Conservation (phyloP, 2,113 vertebrate genomes). For the Anarhynchus alexandrinus region DNA sequence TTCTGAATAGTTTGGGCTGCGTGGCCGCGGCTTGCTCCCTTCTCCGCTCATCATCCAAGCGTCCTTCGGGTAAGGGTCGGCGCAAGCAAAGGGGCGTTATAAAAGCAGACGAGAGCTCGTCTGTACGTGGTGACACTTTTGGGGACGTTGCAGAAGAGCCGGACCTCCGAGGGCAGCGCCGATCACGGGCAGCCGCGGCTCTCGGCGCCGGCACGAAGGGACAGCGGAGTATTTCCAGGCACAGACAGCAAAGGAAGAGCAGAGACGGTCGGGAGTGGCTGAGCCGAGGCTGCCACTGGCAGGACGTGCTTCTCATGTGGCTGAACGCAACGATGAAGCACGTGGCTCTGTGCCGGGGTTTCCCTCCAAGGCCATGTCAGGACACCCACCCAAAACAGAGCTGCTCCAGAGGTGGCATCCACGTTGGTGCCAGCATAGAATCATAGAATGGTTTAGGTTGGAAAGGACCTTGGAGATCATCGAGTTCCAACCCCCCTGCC, state of each 20-base stretch:
- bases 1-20: not conserved
- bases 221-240: not conserved
- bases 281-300: not conserved
- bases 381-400: not conserved
- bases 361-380: not conserved
- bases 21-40: not conserved
- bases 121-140: not conserved
- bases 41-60: not conserved
- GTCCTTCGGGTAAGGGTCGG: not conserved
- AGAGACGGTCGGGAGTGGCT: fast-evolving
- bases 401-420: not conserved
- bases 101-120: not conserved
- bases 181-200: not conserved
- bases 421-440: not conserved
- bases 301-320: not conserved
- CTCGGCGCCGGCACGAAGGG: not conserved
- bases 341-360: no score
- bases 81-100: not conserved
- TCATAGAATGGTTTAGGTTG: no score
- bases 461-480: no score
- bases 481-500: no score
- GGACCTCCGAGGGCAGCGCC: not conserved
- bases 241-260: not conserved
- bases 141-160: not conserved
- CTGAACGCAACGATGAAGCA: not conserved